Evolutionary conservation across 2,797 vertebrate genomes (phyloP).

Genomic region (Chrosomus eos): DNA sequence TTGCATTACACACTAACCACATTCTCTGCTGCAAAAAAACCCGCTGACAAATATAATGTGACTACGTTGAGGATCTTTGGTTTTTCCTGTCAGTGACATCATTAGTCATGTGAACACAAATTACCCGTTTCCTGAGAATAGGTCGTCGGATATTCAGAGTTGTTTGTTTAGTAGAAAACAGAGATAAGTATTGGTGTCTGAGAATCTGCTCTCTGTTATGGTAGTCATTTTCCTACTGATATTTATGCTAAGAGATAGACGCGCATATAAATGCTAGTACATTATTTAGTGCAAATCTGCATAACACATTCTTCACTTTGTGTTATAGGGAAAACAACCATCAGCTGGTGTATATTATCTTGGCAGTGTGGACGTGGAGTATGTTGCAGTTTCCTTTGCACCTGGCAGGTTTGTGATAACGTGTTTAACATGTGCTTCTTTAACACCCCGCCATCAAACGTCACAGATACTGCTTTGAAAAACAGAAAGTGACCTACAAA

Average conservation of each 20-base stretch:
- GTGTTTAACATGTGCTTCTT: not conserved
- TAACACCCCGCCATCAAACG: not conserved
- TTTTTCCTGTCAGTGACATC: not conserved
- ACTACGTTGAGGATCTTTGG: not conserved
- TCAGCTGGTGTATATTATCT: conserved; percentile 84
- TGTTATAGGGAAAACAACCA: conserved; percentile 65
- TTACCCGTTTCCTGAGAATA: not conserved
- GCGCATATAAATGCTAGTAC: not conserved
- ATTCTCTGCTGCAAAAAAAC: too few species aligned
- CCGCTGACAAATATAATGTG: not conserved
- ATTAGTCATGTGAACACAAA: not conserved
- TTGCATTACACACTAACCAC: not conserved
- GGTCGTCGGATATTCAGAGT: not conserved
- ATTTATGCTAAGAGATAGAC: not conserved
- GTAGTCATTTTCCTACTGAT: not conserved
- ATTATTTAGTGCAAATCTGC: not conserved
- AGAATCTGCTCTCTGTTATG: not conserved
- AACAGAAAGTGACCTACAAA: not conserved
- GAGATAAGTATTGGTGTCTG: not conserved
- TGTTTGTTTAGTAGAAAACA: not conserved
- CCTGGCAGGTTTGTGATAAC: conserved; percentile 79
- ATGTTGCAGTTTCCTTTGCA: conserved; percentile 96
- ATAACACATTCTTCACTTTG: conserved; percentile 1
- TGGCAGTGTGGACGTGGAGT: conserved; percentile 94
- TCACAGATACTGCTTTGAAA: conserved; percentile 9